These are phyloP conservation scores for Trichonephila inaurata DNA, from an alignment of 1,140 invertebrate species.

Conservation along the genomic window DNA sequence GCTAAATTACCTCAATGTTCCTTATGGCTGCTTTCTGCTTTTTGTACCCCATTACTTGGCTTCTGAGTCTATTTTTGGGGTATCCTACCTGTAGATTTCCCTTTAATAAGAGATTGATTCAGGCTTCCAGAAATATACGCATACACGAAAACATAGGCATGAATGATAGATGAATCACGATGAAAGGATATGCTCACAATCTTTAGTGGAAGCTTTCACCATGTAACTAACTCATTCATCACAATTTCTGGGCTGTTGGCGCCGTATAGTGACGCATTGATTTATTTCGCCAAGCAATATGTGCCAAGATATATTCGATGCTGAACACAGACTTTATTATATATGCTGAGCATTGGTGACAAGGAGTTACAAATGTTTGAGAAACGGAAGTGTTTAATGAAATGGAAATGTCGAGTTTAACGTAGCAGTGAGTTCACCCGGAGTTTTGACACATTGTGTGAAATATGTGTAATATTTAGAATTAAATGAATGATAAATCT, in stretches of 20 bases:
- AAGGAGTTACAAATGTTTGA: constrained; percentile 1
- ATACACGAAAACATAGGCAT: background rate
- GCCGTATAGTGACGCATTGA: background rate
- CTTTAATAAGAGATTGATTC: background rate
- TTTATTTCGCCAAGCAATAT: constrained; percentile 17
- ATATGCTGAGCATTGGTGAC: background rate
- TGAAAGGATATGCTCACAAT: background rate
- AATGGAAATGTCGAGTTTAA: background rate
- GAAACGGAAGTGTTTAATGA: background rate
- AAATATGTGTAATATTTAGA: background rate
- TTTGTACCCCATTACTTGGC: background rate
- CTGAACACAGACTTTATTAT: background rate
- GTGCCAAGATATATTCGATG: background rate
- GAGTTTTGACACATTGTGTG: background rate
- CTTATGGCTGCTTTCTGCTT: background rate
- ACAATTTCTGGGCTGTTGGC: background rate
- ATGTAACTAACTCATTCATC: constrained; percentile 22
- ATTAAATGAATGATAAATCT: too few relatives aligned
- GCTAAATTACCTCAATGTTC: background rate
- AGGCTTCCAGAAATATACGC: background rate
- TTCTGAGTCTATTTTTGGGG: background rate
- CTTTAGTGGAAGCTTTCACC: background rate
- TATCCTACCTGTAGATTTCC: background rate
- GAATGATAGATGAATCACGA: background rate
- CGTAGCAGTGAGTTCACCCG: background rate